Conservation (phyloP, 2,113 vertebrate species). For the Lepus europaeus region DNA sequence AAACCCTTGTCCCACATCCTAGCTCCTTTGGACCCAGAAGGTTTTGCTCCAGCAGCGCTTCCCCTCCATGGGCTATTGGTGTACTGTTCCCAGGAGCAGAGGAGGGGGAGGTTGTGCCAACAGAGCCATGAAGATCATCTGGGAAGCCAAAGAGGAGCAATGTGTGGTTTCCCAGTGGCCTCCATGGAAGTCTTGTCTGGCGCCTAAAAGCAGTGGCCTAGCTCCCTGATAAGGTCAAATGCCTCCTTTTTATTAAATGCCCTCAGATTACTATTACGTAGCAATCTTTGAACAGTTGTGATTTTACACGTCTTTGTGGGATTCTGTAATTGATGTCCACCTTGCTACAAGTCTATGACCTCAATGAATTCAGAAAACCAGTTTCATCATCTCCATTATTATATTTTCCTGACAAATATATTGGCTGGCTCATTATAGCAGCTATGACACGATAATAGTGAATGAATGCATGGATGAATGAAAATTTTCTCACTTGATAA, state of each 20-base stretch:
- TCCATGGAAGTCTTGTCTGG: not conserved
- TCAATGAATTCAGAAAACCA: constrained; percentile 33
- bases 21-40: not conserved
- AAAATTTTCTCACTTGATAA: not conserved
- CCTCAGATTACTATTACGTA: not conserved
- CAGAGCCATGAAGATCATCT: not conserved
- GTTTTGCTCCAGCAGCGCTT: not conserved
- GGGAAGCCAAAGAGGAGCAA: not conserved
- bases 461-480: not conserved
- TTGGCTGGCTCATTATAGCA: too few relatives aligned
- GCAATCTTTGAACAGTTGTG: not conserved
- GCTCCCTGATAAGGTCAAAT: not conserved
- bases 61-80: not conserved
- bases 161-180: not conserved
- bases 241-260: not conserved
- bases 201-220: not conserved
- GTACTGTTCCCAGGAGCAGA: not conserved
- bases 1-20: not conserved
- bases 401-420: not conserved
- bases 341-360: not conserved
- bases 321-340: not conserved
- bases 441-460: not conserved
- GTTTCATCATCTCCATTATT: not conserved
- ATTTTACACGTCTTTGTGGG: not conserved
- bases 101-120: not conserved